A percentile compares a stretch with the other conserved stretches of the same genome.
Conservation (phyloP, 2,113 vertebrate species). For the Muntiacus muntjak region DNA sequence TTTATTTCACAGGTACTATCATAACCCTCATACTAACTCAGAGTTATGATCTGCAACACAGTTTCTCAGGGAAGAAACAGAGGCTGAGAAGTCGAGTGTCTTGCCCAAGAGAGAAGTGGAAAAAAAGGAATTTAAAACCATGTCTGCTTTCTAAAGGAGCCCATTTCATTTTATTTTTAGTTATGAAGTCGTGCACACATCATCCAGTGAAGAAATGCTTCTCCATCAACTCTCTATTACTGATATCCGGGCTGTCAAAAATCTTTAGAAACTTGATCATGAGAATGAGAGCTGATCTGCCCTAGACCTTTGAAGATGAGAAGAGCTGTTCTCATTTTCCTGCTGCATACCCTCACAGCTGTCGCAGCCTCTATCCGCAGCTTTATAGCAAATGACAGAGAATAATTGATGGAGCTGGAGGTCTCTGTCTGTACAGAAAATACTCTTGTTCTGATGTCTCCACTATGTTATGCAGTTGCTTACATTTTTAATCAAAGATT, state of each 20-base stretch:
- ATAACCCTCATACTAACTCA: background rate
- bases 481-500: conserved; percentile 38
- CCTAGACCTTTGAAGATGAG: background rate
- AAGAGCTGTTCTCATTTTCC: background rate
- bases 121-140: background rate
- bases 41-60: background rate
- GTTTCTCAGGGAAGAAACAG: background rate
- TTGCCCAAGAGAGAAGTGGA: background rate
- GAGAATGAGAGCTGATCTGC: background rate
- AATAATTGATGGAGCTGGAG: background rate
- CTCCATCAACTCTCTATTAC: background rate
- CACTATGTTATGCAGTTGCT: background rate
- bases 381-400: background rate
- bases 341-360: background rate
- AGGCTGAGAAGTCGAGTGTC: background rate
- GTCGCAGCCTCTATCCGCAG: background rate
- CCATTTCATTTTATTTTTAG: conserved; percentile 16
- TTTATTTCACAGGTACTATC: background rate
- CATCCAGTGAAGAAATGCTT: background rate
- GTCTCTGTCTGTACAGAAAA: background rate
- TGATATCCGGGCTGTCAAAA: background rate
- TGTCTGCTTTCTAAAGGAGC: background rate
- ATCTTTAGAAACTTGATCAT: background rate
- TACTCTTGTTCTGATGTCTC: background rate
- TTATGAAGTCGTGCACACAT: background rate